phyloP scores from a whole-genome alignment of 92 coral and sea anemone genomes.

The Paramuricea clavata region DNA sequence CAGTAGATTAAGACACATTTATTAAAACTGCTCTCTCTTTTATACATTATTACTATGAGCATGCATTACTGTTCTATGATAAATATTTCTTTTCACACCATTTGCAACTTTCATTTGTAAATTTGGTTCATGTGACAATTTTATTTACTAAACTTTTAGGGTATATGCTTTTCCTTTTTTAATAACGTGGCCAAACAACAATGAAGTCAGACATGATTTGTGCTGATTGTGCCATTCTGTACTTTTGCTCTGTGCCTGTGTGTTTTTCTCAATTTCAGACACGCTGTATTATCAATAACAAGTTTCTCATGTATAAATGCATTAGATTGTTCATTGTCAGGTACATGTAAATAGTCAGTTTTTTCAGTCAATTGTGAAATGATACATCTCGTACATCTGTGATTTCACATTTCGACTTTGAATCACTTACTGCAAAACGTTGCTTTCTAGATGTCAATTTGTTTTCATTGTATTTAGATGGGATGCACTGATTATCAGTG shows the following conservation, averaged over 20 bases:
- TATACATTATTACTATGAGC: too few species aligned
- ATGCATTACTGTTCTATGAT: conserved; percentile 29
- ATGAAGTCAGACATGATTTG: conserved; percentile 3
- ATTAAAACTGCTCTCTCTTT: too few species aligned
- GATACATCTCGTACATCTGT: neutral
- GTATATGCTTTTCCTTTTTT: conserved; percentile 5
- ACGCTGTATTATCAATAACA: neutral
- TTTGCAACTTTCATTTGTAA: conserved; percentile 24
- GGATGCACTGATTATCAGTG: conserved; percentile 42
- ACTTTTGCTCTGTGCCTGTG: conserved; percentile 1
- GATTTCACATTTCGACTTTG: neutral
- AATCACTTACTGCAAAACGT: neutral
- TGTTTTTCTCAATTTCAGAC: conserved; percentile 7
- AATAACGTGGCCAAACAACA: neutral
- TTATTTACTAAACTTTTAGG: conserved; percentile 11
- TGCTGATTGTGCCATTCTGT: neutral
- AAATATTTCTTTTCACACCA: too few species aligned
- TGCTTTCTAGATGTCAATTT: conserved; percentile 1
- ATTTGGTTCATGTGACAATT: neutral
- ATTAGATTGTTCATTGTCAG: neutral
- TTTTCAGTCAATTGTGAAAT: neutral
- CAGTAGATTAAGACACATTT: too few species aligned
- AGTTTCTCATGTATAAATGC: neutral
- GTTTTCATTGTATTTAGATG: neutral
- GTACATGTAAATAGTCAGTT: neutral